Conservation (phyloP, 2,113 vertebrate genomes). For the Mola mola region DNA sequence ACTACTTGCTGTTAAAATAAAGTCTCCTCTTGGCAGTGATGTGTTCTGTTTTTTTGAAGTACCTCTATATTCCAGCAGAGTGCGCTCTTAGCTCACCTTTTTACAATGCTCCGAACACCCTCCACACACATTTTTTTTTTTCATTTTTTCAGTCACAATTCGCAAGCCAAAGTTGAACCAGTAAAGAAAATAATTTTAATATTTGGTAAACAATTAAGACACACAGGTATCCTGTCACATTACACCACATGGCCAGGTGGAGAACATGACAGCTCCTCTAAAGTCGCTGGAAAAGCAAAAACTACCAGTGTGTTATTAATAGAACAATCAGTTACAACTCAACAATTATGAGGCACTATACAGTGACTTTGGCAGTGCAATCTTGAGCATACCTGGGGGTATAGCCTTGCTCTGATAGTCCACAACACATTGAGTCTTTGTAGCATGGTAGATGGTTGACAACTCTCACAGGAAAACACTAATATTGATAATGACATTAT, state of each 20-base stretch:
- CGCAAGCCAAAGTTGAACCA: slow-evolving; percentile 34
- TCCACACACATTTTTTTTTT: too few relatives aligned
- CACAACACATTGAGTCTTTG: slow-evolving; percentile 51
- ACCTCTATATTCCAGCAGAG: slow-evolving; percentile 27
- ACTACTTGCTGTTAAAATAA: too few relatives aligned
- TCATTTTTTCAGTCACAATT: not conserved
- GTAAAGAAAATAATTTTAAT: slow-evolving; percentile 76
- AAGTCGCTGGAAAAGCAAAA: slow-evolving; percentile 44
- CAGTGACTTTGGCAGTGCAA: slow-evolving; percentile 72
- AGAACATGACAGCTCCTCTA: slow-evolving; percentile 21
- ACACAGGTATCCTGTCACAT: slow-evolving; percentile 47
- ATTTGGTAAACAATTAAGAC: slow-evolving; percentile 52
- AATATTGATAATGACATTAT: slow-evolving; percentile 17
- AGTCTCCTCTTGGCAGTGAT: too few relatives aligned
- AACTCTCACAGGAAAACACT: slow-evolving; percentile 49
- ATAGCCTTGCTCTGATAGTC: slow-evolving; percentile 58
- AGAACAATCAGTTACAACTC: slow-evolving; percentile 58
- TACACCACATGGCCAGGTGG: slow-evolving; percentile 11
- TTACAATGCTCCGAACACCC: not conserved
- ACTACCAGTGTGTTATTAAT: slow-evolving; percentile 34
- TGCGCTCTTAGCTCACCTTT: not conserved
- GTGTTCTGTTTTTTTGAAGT: not conserved
- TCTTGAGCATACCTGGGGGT: slow-evolving; percentile 56
- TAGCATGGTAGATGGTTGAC: slow-evolving; percentile 33
- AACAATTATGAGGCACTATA: slow-evolving; percentile 74